phyloP scores from a whole-genome alignment of 2,888 invertebrate species.

The Julus scanicus region DNA sequence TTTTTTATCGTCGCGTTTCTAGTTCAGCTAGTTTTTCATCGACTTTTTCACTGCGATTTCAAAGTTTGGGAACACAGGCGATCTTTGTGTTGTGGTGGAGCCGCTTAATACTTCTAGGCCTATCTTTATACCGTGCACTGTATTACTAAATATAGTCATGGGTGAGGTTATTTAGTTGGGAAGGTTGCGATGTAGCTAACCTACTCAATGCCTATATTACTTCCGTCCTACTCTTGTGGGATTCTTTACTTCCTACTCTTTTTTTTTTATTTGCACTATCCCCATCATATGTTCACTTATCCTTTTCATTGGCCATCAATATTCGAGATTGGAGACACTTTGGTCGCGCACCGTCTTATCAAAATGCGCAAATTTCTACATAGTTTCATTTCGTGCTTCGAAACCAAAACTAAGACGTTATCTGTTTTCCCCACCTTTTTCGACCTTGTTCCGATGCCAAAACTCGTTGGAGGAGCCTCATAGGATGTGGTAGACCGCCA shows the following conservation, averaged over 20 bases:
- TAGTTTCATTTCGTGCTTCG: neutral
- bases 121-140: neutral
- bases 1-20: slow-evolving; percentile 25
- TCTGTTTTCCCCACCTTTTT: slow-evolving; percentile 5
- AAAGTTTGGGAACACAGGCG: neutral
- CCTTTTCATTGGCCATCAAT: neutral
- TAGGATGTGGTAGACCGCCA: neutral
- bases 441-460: slow-evolving; percentile 19
- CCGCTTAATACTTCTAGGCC: neutral
- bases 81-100: slow-evolving; percentile 26
- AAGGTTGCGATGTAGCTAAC: neutral
- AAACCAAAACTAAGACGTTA: neutral
- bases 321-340: neutral
- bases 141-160: slow-evolving; percentile 39
- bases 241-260: slow-evolving; percentile 20
- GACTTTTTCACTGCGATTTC: neutral
- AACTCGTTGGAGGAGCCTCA: neutral
- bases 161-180: slow-evolving; percentile 38
- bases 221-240: slow-evolving; percentile 32
- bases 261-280: neutral
- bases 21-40: slow-evolving; percentile 36
- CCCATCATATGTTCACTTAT: neutral
- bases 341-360: neutral
- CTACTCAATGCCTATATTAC: neutral
- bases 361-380: neutral